These are phyloP conservation scores for Hirudinaria manillensis DNA, from an alignment of 2,888 invertebrate genomes.

Conservation along the genomic window DNA sequence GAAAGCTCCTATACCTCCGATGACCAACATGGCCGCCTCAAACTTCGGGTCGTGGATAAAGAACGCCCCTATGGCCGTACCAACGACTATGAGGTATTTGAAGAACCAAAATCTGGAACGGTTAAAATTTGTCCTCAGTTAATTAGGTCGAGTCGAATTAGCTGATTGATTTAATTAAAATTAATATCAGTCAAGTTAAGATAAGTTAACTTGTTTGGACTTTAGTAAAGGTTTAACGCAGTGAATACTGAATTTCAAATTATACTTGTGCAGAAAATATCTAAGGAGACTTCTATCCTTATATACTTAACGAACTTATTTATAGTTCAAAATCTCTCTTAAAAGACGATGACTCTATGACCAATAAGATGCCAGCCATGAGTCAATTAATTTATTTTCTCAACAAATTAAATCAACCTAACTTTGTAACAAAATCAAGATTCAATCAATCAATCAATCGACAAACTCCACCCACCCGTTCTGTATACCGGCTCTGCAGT, in stretches of 20 bases:
- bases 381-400: too few relatives aligned
- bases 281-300: neutral
- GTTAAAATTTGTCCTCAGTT: neutral
- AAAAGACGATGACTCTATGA: too few relatives aligned
- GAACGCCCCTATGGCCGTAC: constrained; percentile 85
- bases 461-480: constrained; percentile 69
- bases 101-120: constrained; percentile 88
- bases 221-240: too few relatives aligned
- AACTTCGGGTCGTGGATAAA: constrained; percentile 65
- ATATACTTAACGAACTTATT: too few relatives aligned
- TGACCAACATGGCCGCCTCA: constrained; percentile 18
- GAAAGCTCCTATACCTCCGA: constrained; percentile 79
- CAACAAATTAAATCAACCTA: too few relatives aligned
- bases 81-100: constrained; percentile 83
- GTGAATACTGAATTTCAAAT: too few relatives aligned
- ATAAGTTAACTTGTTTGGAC: too few relatives aligned
- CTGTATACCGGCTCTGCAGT: constrained; percentile 86
- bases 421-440: too few relatives aligned
- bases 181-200: too few relatives aligned
- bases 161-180: neutral
- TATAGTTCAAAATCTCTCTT: too few relatives aligned
- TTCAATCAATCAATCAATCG: neutral
- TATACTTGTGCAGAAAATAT: neutral
- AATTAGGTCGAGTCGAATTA: neutral
- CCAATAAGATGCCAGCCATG: too few relatives aligned